Evolutionary conservation across 2,888 invertebrate species (phyloP), one percentile per base, ranked within the genome.

Genomic region (Euzophera pinguis): DNA sequence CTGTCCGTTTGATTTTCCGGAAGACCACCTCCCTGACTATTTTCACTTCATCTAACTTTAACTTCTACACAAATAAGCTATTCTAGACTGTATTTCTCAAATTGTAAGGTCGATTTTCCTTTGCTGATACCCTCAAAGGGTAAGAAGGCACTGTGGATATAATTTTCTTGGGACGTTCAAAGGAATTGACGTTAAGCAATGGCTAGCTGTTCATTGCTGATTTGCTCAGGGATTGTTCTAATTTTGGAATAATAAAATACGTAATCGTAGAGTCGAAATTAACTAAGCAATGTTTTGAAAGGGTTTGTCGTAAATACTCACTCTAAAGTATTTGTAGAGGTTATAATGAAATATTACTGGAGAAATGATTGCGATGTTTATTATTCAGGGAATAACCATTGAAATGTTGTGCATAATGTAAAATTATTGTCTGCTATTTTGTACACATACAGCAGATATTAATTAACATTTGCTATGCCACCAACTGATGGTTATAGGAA

Each of bases 1-100:
- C 16, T 34, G 3, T 37, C 47, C 60, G 62, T 71, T 71, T 70
- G 71, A 73, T 70, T 64, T 72, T 68, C 71, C 69, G 53, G 51
- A 43, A 62, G 63, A 57, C 55, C 65, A 64, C 60, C 65, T 47
- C 38, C 51, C 56, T 53, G 50, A 50, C 34, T 56, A 55, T 54
- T 55, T 41, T 55, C 54, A 47, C 41, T 54, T 52, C 27, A 38
- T 13, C 9, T 27, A 12, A 37, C 38, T 48, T 48, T 27, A 45
- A n/a, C 22, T n/a, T 8, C 1, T 3, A 22, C 17, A 17, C 22
- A n/a, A 1, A 37, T 22, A 12, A 12, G 7, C 4, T 10, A 32
- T 13, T 45, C 16, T n/a, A 8, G 8, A 45, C 45, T 10, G 9
- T 34, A 45, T 14, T 13, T 1, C 5, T 5, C 0, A 14, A 14